Evolutionary conservation across 35 echinoderm and acorn worm genomes (phyloP), one percentile per base, ranked within the genome.

Genomic region (Eucidaris tribuloides): DNA sequence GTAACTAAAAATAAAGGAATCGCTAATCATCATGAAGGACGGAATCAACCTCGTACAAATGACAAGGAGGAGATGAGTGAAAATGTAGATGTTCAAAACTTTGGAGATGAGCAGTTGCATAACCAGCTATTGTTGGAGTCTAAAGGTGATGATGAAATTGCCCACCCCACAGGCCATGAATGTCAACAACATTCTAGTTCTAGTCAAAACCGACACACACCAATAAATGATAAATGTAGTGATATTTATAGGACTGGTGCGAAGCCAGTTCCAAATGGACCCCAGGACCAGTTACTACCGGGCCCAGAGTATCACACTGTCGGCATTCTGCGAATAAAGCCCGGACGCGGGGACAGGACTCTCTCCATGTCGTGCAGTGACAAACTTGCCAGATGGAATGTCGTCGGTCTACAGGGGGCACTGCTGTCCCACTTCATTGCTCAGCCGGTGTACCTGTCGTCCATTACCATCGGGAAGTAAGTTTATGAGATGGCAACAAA

Each of bases 341-440:
- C 94, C 7, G 96, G 96, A 61, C 78, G 90, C 22, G 96, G 91
- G n/a, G 91, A 88, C 48, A 68, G 50, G 5, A 86, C 83, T 6
- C 29, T 93, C 20, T 93, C 91, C 40, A 99, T 99, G 90, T 93
- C 86, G 6, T 99, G 96, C 55, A 99, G 96, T 66, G 96, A 99
- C 65, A 99, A 99, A 62, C 87, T 99, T 30, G 91, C 91, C 17
- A 76, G 79, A 17, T 99, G 96, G 96, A 93, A 87, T 60, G 71
- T 90, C 2, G 32, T 99, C 0, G 96, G 96, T 2, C 89, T 58
- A 13, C 96, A 99, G 85, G 96, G 96, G 48, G 96, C 96, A 30
- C 49, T 99, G 42, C 83, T 99, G 22, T 93, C 96, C 29, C 96
- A 99, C 57, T 93, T 99, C 41, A 40, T 99, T 30, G 27, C 33